These are phyloP conservation scores for Poeciliopsis presidionis DNA, from an alignment of 2,797 vertebrate genomes.

Conservation along the genomic window DNA sequence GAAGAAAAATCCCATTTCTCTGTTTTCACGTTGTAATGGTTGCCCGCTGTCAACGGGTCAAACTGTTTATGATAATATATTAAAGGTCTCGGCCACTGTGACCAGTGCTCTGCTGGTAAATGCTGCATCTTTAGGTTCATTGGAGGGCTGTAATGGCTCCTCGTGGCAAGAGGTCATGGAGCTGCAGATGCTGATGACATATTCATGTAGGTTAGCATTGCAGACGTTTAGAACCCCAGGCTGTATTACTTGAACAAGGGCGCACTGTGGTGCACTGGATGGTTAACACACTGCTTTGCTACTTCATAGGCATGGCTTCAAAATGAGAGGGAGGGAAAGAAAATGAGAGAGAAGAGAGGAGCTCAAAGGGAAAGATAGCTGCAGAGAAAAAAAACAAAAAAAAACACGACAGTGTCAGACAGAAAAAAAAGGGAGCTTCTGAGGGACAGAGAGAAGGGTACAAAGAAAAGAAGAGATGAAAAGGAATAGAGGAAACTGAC, in stretches of 20 bases:
- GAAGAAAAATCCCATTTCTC: conserved; percentile 14
- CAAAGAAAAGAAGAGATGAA: conserved; percentile 66
- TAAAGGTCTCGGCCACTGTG: conserved; percentile 52
- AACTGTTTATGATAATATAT: conserved; percentile 50
- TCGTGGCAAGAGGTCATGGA: conserved; percentile 40
- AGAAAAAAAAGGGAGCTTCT: conserved; percentile 47
- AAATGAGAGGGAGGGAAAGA: conserved; percentile 57
- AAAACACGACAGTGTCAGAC: conserved; percentile 42
- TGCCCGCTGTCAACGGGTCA: conserved; percentile 53
- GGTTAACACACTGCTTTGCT: conserved; percentile 48
- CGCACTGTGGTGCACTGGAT: conserved; percentile 42
- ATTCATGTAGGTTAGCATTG: conserved; percentile 46
- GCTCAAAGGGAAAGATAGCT: conserved; percentile 68
- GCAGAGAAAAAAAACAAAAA: conserved; percentile 52
- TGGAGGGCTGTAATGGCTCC: conserved; percentile 10
- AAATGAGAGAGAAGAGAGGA: conserved; percentile 52
- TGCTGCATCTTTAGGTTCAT: conserved; percentile 22
- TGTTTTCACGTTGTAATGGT: conserved; percentile 25
- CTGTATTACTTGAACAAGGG: conserved; percentile 42
- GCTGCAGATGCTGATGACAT: conserved; percentile 51
- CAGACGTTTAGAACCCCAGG: conserved; percentile 43
- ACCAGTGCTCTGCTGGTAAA: conserved; percentile 12
- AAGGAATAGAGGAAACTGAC: conserved; percentile 51
- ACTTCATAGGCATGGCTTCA: conserved; percentile 51
- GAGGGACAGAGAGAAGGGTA: conserved; percentile 59